These are phyloP conservation scores for Poeciliopsis prolifica DNA, from an alignment of 2,113 vertebrate genomes.

Conservation along the genomic window DNA sequence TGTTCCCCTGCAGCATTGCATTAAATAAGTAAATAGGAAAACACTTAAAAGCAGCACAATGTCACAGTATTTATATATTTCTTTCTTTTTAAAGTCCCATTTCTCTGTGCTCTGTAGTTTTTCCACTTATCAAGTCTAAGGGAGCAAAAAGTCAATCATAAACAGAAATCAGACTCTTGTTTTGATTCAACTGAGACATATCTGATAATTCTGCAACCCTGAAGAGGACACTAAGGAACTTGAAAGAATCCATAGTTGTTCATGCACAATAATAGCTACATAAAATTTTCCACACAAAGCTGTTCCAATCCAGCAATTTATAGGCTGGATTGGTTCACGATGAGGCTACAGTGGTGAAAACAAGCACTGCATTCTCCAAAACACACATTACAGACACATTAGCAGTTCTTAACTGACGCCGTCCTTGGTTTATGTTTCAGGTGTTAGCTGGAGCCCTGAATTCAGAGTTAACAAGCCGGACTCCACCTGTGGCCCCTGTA, in stretches of 20 bases:
- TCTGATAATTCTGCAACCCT: conserved; percentile 67
- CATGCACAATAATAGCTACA: conserved; percentile 78
- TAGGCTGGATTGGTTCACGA: conserved; percentile 62
- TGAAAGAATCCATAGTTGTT: conserved; percentile 73
- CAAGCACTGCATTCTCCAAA: conserved; percentile 42
- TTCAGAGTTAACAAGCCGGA: conserved; percentile 66
- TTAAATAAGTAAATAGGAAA: conserved; percentile 74
- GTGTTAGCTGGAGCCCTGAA: conserved; percentile 29
- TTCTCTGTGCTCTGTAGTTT: conserved; percentile 61
- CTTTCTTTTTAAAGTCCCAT: conserved; percentile 43
- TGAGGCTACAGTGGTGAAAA: conserved; percentile 39
- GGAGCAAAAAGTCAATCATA: conserved; percentile 41
- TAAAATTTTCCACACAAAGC: conserved; percentile 68
- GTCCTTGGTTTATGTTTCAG: conserved; percentile 48
- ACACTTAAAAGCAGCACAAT: conserved; percentile 61
- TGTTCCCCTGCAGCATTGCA: conserved; percentile 58
- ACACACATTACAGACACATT: conserved; percentile 37
- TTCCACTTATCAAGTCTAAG: conserved; percentile 41
- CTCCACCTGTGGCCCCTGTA: conserved; percentile 10
- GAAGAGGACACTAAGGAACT: conserved; percentile 63
- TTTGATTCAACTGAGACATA: conserved; percentile 43
- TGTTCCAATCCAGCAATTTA: conserved; percentile 61
- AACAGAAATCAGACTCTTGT: conserved; percentile 63
- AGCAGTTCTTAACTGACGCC: conserved; percentile 35
- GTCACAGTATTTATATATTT: conserved; percentile 59